Conservation (phyloP, 92 coral and sea anemone genomes). For the Bergia puertoricense region DNA sequence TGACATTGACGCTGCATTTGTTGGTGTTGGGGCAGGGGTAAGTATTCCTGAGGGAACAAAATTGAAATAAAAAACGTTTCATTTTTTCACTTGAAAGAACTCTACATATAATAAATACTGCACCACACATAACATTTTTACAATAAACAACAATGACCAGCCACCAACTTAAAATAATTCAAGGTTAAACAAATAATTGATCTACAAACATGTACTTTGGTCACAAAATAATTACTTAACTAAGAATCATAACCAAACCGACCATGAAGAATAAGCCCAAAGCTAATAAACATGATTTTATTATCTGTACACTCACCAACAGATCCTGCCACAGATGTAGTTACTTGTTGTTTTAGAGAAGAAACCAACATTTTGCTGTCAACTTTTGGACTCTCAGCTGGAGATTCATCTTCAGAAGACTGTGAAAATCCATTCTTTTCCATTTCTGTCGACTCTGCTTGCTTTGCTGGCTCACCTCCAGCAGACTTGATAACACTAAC, state of each 20-base stretch:
- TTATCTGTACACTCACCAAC: conserved; percentile 7
- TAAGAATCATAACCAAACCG: too few relatives aligned
- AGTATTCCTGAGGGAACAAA: conserved; percentile 77
- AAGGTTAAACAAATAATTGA: too few relatives aligned
- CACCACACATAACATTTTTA: too few relatives aligned
- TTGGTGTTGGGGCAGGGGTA: conserved; percentile 96
- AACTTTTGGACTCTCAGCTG: conserved; percentile 61
- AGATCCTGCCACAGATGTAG: conserved; percentile 45
- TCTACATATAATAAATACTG: too few relatives aligned
- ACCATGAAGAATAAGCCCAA: too few relatives aligned
- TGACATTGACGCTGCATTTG: conserved; percentile 79
- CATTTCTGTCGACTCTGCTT: conserved; percentile 53
- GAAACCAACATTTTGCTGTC: conserved; percentile 39
- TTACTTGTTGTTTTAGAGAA: conserved; percentile 45
- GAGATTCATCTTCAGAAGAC: conserved; percentile 89
- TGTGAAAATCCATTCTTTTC: conserved; percentile 89
- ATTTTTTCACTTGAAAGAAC: too few relatives aligned
- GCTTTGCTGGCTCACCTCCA: conserved; percentile 50
- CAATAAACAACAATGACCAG: too few relatives aligned
- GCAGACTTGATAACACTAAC: conserved; percentile 92
- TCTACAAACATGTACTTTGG: too few relatives aligned
- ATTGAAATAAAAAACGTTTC: not conserved
- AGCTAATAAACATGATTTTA: too few relatives aligned
- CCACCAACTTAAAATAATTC: too few relatives aligned
- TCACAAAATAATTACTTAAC: too few relatives aligned